Conservation (phyloP, 2,888 invertebrate genomes). For the Lasius fuliginosus region DNA sequence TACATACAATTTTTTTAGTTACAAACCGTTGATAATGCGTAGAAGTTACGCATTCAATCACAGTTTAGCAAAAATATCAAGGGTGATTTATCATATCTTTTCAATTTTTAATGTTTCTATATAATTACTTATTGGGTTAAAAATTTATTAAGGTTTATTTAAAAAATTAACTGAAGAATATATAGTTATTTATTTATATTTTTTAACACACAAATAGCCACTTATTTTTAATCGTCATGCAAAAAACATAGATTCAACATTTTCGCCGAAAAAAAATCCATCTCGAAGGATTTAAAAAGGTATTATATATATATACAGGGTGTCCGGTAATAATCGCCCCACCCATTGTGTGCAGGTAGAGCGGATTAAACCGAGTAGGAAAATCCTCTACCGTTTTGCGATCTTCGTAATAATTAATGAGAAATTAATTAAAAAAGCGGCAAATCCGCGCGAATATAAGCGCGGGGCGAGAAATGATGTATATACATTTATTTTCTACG, state of each 20-base stretch:
- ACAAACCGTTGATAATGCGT: neutral
- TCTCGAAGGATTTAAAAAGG: too few species aligned
- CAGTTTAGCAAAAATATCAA: neutral
- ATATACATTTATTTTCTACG: too few species aligned
- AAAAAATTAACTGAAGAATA: neutral
- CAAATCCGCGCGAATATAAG: too few species aligned
- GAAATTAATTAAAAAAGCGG: too few species aligned
- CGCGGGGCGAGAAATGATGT: too few species aligned
- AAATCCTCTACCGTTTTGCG: too few species aligned
- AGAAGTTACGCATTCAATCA: neutral
- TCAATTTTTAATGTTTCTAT: neutral
- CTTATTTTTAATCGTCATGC: neutral
- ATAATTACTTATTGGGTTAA: neutral
- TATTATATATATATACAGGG: neutral
- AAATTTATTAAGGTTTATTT: neutral
- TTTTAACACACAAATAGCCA: neutral
- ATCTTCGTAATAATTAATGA: too few species aligned
- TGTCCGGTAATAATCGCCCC: too few species aligned
- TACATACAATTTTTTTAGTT: neutral
- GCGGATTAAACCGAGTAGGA: too few species aligned
- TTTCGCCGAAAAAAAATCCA: neutral
- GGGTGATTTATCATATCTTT: neutral
- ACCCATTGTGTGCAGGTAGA: too few species aligned
- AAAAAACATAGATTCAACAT: neutral
- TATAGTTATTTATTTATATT: neutral